Evolutionary conservation across 30 jellyfish, hydroid and myxozoan species (phyloP).

Genomic region (Pseudorhiza aurosa): DNA sequence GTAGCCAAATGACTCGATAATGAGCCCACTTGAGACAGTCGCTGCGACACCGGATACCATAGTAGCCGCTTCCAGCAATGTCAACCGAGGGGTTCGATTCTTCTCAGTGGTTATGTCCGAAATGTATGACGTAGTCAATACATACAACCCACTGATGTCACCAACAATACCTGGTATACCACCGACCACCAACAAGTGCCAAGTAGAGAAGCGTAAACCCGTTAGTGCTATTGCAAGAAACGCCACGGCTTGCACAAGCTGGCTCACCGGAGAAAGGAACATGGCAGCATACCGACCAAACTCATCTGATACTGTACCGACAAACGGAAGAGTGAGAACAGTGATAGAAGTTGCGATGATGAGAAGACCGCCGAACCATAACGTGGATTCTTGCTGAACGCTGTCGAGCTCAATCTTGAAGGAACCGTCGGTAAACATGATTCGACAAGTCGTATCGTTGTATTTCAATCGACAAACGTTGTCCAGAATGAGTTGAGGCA

Average conservation of each 20-base stretch:
- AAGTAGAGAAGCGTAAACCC: slow-evolving; percentile 2
- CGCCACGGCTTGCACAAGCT: slow-evolving; percentile 1
- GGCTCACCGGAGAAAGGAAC: slow-evolving; percentile 8
- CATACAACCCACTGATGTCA: slow-evolving; percentile 12
- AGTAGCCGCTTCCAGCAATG: not conserved
- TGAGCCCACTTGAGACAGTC: slow-evolving; percentile 11
- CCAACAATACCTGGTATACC: slow-evolving; percentile 14
- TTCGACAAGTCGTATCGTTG: slow-evolving; percentile 13
- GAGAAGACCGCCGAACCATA: slow-evolving; percentile 27
- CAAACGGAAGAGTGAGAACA: slow-evolving; percentile 11
- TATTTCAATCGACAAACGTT: slow-evolving; percentile 8
- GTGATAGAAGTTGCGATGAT: slow-evolving; percentile 16
- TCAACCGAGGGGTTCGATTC: not conserved
- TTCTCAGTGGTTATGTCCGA: slow-evolving; percentile 2
- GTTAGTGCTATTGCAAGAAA: not conserved
- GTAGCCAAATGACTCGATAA: not conserved
- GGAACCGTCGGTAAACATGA: slow-evolving; percentile 36
- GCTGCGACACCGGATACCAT: not conserved
- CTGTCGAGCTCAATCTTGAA: slow-evolving; percentile 17
- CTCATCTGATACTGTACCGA: slow-evolving; percentile 28
- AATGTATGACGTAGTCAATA: slow-evolving; percentile 5
- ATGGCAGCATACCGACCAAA: slow-evolving; percentile 1
- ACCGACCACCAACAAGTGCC: not conserved
- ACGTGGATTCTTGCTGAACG: slow-evolving; percentile 26
- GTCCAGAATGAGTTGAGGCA: slow-evolving; percentile 26